Percentiles rank a stretch among this genome's conserved stretches.
Conservation (phyloP, 2,888 invertebrate species). For the Phortica okadai region DNA sequence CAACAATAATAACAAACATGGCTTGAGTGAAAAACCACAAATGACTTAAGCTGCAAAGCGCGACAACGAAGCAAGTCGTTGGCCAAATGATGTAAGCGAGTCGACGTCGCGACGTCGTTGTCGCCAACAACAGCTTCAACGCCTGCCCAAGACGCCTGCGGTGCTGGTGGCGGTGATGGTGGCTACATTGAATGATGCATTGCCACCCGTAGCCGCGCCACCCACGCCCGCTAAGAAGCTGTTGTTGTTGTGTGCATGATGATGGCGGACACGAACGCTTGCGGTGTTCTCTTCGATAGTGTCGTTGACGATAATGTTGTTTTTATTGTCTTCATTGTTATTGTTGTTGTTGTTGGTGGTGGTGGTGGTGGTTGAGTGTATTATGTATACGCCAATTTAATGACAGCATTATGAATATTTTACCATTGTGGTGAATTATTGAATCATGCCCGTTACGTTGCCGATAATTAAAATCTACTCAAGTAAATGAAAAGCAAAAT, state of each 20-base stretch:
- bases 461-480: neutral
- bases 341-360: constrained; percentile 37
- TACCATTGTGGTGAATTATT: constrained; percentile 27
- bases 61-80: neutral
- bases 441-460: constrained; percentile 20
- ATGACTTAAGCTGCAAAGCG: neutral
- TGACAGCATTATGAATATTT: constrained; percentile 1
- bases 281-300: constrained; percentile 7
- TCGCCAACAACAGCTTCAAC: neutral
- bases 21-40: constrained; percentile 9
- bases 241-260: constrained; percentile 32
- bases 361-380: constrained; percentile 23
- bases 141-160: neutral
- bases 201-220: constrained; percentile 17
- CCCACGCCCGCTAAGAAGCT: neutral
- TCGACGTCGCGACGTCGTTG: neutral
- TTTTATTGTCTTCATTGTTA: constrained; percentile 6
- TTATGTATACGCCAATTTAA: constrained; percentile 26
- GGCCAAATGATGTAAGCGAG: constrained; percentile 15
- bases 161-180: neutral
- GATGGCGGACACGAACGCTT: constrained; percentile 25
- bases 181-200: neutral
- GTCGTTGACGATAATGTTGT: constrained; percentile 35
- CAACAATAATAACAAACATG: too few relatives aligned
- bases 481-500: neutral